phyloP scores from a whole-genome alignment of 2,797 vertebrate genomes.

The Enteromius unitaeniatus region DNA sequence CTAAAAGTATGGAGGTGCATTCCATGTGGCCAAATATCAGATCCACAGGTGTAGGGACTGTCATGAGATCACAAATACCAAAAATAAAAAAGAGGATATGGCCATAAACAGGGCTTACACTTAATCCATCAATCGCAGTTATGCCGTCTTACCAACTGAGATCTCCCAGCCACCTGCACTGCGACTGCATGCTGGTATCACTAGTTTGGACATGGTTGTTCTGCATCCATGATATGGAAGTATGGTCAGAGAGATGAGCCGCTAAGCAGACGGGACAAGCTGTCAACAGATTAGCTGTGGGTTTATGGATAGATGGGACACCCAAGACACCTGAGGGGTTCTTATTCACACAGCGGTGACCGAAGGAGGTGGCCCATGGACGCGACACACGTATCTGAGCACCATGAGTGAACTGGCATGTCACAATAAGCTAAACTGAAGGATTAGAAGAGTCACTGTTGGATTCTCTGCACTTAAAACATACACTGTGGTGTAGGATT shows the following conservation, averaged over 20 bases:
- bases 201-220: conserved; percentile 57
- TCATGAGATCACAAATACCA: conserved; percentile 35
- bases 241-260: conserved; percentile 20
- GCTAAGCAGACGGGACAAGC: conserved; percentile 5
- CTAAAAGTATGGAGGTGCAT: conserved; percentile 42
- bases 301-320: conserved; percentile 28
- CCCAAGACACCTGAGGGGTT: conserved; percentile 49
- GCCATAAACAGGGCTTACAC: neutral
- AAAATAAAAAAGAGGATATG: conserved; percentile 10
- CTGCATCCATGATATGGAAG: conserved; percentile 35
- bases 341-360: neutral
- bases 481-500: neutral
- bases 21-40: conserved; percentile 30
- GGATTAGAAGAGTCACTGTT: conserved; percentile 58
- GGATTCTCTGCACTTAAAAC: conserved; percentile 57
- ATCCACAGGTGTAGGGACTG: conserved; percentile 49
- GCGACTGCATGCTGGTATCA: conserved; percentile 41
- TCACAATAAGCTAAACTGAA: conserved; percentile 62
- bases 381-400: conserved; percentile 71
- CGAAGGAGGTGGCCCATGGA: conserved; percentile 57
- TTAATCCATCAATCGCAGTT: conserved; percentile 26
- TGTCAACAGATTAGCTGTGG: conserved; percentile 40
- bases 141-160: neutral
- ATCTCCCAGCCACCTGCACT: conserved; percentile 49
- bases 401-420: conserved; percentile 59